Percentiles rank a stretch among this genome's conserved stretches.
phyloP scores from a whole-genome alignment of 2,113 vertebrate genomes.

The Ictalurus furcatus region DNA sequence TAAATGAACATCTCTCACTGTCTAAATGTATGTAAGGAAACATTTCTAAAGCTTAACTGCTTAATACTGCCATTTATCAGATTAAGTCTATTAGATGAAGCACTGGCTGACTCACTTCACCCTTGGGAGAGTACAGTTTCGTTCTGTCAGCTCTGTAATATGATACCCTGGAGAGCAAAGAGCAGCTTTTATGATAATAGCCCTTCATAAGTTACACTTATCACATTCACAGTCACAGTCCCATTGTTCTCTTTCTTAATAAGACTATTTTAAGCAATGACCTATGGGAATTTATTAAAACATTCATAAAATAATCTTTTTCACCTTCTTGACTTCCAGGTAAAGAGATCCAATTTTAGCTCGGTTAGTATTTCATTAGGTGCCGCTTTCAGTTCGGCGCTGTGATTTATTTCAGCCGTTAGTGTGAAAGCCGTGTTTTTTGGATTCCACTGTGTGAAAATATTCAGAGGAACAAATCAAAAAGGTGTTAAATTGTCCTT shows the following conservation, averaged over 20 bases:
- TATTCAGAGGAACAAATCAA: conserved; percentile 12
- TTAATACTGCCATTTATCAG: neutral
- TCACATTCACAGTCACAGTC: neutral
- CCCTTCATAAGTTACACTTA: conserved; percentile 25
- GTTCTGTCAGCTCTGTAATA: conserved; percentile 34
- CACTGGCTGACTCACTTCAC: conserved; percentile 11
- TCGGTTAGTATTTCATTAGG: conserved; percentile 23
- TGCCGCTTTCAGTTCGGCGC: neutral
- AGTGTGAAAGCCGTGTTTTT: neutral
- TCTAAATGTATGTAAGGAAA: conserved; percentile 7
- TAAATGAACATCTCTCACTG: neutral
- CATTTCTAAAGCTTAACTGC: neutral
- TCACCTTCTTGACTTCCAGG: conserved; percentile 10
- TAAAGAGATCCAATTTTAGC: conserved; percentile 24
- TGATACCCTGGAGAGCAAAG: conserved; percentile 41
- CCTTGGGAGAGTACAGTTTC: conserved; percentile 38
- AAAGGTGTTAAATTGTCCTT: conserved; percentile 29
- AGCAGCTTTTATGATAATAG: conserved; percentile 45
- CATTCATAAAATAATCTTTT: conserved; percentile 10
- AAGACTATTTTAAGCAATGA: conserved; percentile 33
- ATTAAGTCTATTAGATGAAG: conserved; percentile 24
- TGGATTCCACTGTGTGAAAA: conserved; percentile 7
- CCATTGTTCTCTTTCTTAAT: conserved; percentile 26
- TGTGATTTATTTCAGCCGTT: conserved; percentile 1
- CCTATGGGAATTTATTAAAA: conserved; percentile 35